Conservation (phyloP, 2,888 invertebrate genomes). For the Pristionchus fissidentatus region DNA sequence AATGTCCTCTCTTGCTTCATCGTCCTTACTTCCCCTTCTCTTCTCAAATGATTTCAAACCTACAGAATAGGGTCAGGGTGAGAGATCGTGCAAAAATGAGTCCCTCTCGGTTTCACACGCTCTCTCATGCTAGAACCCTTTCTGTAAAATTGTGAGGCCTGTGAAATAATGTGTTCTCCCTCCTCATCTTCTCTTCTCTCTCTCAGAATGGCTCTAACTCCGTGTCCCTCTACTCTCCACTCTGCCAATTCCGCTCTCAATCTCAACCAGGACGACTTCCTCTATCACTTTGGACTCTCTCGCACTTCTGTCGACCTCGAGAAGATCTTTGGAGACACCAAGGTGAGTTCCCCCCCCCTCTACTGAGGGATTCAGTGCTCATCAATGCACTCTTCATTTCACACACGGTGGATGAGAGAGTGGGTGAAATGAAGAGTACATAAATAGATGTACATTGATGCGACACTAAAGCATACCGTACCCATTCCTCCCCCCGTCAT, state of each 20-base stretch:
- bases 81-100: too few species aligned
- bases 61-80: too few species aligned
- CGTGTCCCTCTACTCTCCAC: slow-evolving; percentile 38
- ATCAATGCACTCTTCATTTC: background rate
- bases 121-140: too few species aligned
- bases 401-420: background rate
- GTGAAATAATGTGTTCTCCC: background rate
- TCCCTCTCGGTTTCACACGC: too few species aligned
- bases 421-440: background rate
- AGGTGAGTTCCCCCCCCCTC: background rate
- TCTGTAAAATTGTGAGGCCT: background rate
- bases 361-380: background rate
- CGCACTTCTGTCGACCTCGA: slow-evolving; percentile 25
- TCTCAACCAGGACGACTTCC: slow-evolving; percentile 43
- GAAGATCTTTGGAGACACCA: slow-evolving; percentile 34
- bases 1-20: background rate
- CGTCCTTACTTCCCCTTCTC: background rate
- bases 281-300: slow-evolving; percentile 43
- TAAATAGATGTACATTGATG: background rate
- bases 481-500: background rate
- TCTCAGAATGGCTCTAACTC: slow-evolving; percentile 40
- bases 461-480: slow-evolving; percentile 1
- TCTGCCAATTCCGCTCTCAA: slow-evolving; percentile 40
- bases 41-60: background rate
- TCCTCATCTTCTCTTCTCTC: background rate